Evolutionary conservation across 2,888 invertebrate genomes (phyloP), one percentile per base, ranked within the genome.

Genomic region (Melanargia galathea): DNA sequence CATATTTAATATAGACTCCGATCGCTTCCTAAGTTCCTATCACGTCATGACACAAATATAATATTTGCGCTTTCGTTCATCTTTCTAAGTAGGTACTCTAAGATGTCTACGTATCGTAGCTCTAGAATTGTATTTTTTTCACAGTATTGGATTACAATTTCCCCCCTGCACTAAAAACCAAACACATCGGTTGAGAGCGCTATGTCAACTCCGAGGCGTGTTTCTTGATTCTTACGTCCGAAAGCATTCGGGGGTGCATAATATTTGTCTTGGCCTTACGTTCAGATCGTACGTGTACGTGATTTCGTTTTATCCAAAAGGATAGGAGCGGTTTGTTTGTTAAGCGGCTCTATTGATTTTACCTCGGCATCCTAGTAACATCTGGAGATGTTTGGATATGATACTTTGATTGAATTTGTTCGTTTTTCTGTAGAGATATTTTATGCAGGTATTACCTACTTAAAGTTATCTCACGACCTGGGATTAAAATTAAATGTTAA

Each of bases 171-270:
- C n/a, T n/a, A n/a, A n/a, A n/a, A n/a, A n/a, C n/a, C n/a, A 18
- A 6, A 3, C 7, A 6, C 8, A 43, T 8, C 6, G 43, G 38
- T 13, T 43, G 4, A 8, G 8, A 43, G 43, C 18, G 18, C 24
- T 24, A 18, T 18, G 52, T 20, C 52, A 11, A 20, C 52, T 52
- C 35, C 4, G 13, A 33, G 4, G 1, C 7, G 52, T 52, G 26
- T 33, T 20, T 6, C 52, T 52, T 6, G 35, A 52, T 71, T 67
- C 68, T 60, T 63, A 35, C 46, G 58, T 46, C 58, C 46, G 24
- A 70, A 71, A 68, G 70, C 66, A 61, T 67, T 70, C 60, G 69
- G 71, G 71, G 73, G 71, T 73, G 72, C 70, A 73, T 73, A 71
- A 71, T 70, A 69, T 71, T 71, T 71, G 67, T 70, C 71, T 72